A percentile compares a stretch with the other conserved stretches of the same genome.
These are phyloP conservation scores for Spinibarbus caldwelli DNA, from an alignment of 2,797 vertebrate species.

Conservation along the genomic window DNA sequence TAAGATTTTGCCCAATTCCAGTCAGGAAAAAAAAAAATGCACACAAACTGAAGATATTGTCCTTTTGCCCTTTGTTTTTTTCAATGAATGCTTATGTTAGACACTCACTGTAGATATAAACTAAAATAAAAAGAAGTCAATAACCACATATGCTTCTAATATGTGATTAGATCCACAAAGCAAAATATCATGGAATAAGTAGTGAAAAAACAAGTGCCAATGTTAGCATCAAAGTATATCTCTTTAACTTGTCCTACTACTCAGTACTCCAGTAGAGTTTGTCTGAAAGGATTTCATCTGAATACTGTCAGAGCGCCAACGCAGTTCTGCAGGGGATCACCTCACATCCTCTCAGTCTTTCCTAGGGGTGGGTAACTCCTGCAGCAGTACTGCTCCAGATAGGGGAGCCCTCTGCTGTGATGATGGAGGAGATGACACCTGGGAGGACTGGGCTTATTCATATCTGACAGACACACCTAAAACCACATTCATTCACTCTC, in stretches of 20 bases:
- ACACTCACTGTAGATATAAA: background rate
- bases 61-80: background rate
- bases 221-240: background rate
- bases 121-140: background rate
- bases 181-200: background rate
- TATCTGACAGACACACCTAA: constrained; percentile 53
- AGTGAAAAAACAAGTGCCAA: background rate
- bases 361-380: constrained; percentile 16
- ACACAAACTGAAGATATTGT: no score
- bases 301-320: constrained; percentile 29
- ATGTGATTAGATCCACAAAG: background rate
- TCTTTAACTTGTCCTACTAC: background rate
- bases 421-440: constrained; percentile 52
- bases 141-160: background rate
- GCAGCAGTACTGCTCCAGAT: constrained; percentile 22
- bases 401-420: constrained; percentile 41
- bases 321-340: background rate
- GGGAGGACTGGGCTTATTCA: constrained; percentile 40
- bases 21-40: background rate
- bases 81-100: background rate
- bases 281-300: constrained; percentile 12
- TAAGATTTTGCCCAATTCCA: background rate
- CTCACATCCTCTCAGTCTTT: constrained; percentile 35
- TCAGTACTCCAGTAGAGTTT: constrained; percentile 2
- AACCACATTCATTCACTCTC: constrained; percentile 44